Conservation (phyloP, 2,113 vertebrate genomes). For the crab-eating macaque (Macaca fascicularis) region T2T-MFA8v1.1 NC_088381.1:76452501-76453000, state of each 20-base stretch:
- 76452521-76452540: not conserved
- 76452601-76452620: not conserved
- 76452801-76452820: not conserved
- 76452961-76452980: not conserved
- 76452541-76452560: not conserved
- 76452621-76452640: not conserved
- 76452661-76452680: not conserved
- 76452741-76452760: not conserved
- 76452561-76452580: not conserved
- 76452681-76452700: not conserved
- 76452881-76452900: not conserved
- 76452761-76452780: not conserved
- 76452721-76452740: not conserved
- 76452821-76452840: not conserved
- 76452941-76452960: not conserved
- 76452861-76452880: not conserved
- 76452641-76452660: not conserved
- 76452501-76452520: accelerated
- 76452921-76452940: not conserved
- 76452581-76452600: not conserved
- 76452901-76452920: not conserved
- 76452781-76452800: not conserved
- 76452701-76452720: not conserved
- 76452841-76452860: not conserved
- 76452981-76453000: no score